Base-by-base conservation (phyloP, 2,113 vertebrate genomes). In the Acrocephalus arundinaceus region DNA sequence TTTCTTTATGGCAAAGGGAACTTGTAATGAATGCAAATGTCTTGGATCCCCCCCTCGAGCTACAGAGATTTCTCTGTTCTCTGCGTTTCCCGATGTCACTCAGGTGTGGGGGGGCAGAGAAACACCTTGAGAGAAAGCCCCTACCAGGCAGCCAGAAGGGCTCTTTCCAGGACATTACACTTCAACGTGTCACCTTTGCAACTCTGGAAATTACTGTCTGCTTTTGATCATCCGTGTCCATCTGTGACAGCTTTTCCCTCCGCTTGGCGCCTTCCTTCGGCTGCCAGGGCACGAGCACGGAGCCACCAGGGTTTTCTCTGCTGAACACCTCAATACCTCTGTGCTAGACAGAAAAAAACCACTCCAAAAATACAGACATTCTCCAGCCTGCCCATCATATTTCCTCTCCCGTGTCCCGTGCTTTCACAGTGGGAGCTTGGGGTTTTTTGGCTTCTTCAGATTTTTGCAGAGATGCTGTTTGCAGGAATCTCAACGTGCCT, bases 161-260 rank as follows among this genome's bases (percentile, higher is more conserved):
- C 75, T 78, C 79, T 95, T 96, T 95, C 93, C 90, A 92, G 71
- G 79, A 91, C 87, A 89, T 89, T 89, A 85, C 91, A 75, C 68
- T 92, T 54, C 65, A 94, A 11, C 4, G 2, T 66, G 51, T 81
- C 90, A 92, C 90, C 93, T 95, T 90, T 86, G 67, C 94, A 59
- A 15, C 90, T 88, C 75, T 51, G 70, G 63, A 96, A 96, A 77
- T 94, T 80, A 3, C 81, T 86, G 85, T 59, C 87, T 37, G 5
- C 22, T 67, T 85, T 41, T 82, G 78, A 77, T 84, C 93, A 86
- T 66, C 81, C 30, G 24, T 97, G 92, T 88, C 94, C 35, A 0
- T 63, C 79, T 33, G 61, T 94, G 93, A 93, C 93, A 93, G 93
- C 82, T 91, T 90, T 85, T 86, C 57, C 83, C 79, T 55, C 46